A percentile compares a stretch with the other conserved stretches of the same genome.
Conservation (phyloP, 1,140 invertebrate genomes). For the Drosophila mauritiana region DNA sequence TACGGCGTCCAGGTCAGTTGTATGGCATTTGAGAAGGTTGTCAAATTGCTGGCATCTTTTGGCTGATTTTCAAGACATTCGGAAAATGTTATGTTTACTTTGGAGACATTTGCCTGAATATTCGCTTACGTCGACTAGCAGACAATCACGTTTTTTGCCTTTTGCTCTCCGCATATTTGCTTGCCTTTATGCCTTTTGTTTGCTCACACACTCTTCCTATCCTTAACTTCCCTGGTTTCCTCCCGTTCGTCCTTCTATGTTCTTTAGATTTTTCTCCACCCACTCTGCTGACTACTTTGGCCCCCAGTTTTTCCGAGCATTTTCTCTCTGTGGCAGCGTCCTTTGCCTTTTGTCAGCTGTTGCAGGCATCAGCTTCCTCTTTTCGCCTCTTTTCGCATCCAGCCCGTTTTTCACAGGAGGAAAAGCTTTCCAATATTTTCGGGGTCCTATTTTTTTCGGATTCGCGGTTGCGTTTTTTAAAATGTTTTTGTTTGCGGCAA, state of each 20-base stretch:
- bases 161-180: not conserved
- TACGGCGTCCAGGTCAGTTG: not conserved
- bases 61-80: not conserved
- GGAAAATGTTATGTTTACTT: not conserved
- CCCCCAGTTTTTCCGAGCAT: not conserved
- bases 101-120: not conserved
- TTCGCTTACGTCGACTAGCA: not conserved
- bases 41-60: not conserved
- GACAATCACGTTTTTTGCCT: not conserved
- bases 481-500: not conserved
- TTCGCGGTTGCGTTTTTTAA: constrained; percentile 2
- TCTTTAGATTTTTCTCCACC: not conserved
- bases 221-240: not conserved
- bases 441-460: not conserved
- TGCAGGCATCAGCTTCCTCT: not conserved
- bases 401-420: not conserved
- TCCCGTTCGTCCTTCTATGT: not conserved
- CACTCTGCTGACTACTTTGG: not conserved
- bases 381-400: not conserved
- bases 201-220: constrained; percentile 2
- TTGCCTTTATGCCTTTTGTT: not conserved
- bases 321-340: not conserved
- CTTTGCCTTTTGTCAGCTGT: constrained; percentile 17
- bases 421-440: constrained; percentile 2
- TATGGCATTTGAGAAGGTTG: not conserved